phyloP scores from a whole-genome alignment of 2,113 vertebrate genomes.

The Deroptyus accipitrinus region DNA sequence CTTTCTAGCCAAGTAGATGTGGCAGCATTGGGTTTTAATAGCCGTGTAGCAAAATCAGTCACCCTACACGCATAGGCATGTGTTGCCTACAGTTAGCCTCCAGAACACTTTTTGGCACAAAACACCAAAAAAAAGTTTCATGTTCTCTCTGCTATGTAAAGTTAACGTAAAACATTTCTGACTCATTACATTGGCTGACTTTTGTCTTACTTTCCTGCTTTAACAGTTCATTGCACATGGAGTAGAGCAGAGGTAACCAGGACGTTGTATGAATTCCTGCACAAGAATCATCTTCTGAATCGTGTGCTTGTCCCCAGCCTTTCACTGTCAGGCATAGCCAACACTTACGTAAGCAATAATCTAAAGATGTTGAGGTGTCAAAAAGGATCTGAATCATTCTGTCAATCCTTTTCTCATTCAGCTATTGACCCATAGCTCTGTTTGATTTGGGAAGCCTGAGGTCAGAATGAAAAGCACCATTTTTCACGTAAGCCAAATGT shows the following conservation, averaged over 20 bases:
- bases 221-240: background rate
- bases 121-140: background rate
- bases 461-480: background rate
- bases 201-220: background rate
- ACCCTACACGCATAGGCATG: background rate
- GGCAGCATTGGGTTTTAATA: background rate
- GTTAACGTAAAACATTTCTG: background rate
- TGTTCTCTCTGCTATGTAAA: background rate
- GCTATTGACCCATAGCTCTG: background rate
- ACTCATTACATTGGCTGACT: background rate
- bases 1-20: background rate
- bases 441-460: background rate
- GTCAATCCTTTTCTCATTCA: background rate
- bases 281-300: background rate
- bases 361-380: conserved; percentile 9
- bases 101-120: background rate
- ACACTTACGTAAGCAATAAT: background rate
- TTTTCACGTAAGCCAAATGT: background rate
- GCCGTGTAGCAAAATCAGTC: background rate
- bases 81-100: background rate
- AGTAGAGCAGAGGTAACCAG: background rate
- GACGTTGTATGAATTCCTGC: background rate
- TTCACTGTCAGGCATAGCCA: background rate
- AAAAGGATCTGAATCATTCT: background rate
- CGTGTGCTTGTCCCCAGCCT: background rate